phyloP scores from a whole-genome alignment of 2,113 vertebrate species.

The Rallus limicola region DNA sequence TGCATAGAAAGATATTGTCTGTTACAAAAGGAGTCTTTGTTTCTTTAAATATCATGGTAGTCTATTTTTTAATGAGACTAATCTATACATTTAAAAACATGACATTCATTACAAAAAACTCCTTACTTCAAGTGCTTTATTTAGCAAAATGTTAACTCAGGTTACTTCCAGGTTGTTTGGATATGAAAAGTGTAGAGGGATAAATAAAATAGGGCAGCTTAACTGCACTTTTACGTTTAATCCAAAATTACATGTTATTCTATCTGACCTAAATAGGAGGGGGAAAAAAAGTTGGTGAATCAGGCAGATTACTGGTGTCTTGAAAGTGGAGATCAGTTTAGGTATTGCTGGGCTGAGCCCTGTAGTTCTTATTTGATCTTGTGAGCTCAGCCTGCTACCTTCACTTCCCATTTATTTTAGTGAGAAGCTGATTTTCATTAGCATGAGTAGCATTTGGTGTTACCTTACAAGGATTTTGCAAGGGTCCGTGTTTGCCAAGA shows the following conservation, averaged over 20 bases:
- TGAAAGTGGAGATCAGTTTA: background rate
- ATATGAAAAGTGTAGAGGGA: background rate
- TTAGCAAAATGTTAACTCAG: background rate
- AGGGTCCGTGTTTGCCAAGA: background rate
- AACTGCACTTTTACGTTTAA: background rate
- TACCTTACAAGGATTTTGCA: background rate
- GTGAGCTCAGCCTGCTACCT: background rate
- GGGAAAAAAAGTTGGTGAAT: background rate
- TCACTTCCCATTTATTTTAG: background rate
- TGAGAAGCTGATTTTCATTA: background rate
- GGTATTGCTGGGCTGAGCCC: background rate
- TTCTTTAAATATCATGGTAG: background rate
- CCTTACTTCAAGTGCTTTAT: background rate
- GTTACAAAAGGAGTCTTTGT: background rate
- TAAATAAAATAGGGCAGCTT: constrained; percentile 33
- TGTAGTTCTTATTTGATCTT: background rate
- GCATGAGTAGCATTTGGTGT: background rate
- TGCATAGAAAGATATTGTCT: background rate
- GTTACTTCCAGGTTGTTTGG: background rate
- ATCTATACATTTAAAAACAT: background rate
- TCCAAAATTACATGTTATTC: constrained; percentile 26
- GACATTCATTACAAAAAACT: background rate
- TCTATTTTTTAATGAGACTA: constrained; percentile 9
- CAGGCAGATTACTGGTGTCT: background rate
- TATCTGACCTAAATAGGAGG: constrained; percentile 6